These are phyloP conservation scores for Calephelis virginiensis DNA, from an alignment of 1,140 invertebrate genomes.

Conservation along the genomic window DNA sequence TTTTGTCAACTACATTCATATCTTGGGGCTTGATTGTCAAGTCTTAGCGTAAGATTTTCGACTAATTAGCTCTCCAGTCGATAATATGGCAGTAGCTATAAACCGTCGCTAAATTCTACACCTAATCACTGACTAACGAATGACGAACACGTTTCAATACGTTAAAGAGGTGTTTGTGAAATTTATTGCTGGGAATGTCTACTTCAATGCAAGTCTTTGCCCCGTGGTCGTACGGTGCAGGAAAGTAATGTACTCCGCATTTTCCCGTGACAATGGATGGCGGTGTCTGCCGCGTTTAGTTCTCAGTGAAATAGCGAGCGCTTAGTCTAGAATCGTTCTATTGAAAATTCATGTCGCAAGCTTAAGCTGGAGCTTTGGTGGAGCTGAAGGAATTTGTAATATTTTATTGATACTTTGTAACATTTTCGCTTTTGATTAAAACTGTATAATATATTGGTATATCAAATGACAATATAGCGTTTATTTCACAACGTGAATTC, in stretches of 20 bases:
- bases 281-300: conserved; percentile 15
- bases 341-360: conserved; percentile 11
- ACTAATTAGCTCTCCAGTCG: too few relatives aligned
- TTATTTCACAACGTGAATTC: too few relatives aligned
- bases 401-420: neutral
- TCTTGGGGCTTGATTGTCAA: too few relatives aligned
- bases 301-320: conserved; percentile 10
- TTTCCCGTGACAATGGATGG: conserved; percentile 11
- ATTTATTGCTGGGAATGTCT: neutral
- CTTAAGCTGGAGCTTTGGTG: neutral
- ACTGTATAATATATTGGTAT: neutral
- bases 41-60: too few relatives aligned
- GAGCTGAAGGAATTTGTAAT: conserved; percentile 1
- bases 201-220: neutral
- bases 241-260: conserved; percentile 16
- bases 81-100: too few relatives aligned
- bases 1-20: too few relatives aligned
- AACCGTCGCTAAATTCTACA: too few relatives aligned
- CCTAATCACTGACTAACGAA: too few relatives aligned
- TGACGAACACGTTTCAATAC: too few relatives aligned
- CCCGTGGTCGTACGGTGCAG: neutral
- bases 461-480: neutral
- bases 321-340: conserved; percentile 12
- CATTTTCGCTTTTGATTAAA: too few relatives aligned
- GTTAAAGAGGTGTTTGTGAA: neutral